Evolutionary conservation across 2,797 vertebrate species (phyloP).

Genomic region (Pipistrellus pipistrellus): DNA sequence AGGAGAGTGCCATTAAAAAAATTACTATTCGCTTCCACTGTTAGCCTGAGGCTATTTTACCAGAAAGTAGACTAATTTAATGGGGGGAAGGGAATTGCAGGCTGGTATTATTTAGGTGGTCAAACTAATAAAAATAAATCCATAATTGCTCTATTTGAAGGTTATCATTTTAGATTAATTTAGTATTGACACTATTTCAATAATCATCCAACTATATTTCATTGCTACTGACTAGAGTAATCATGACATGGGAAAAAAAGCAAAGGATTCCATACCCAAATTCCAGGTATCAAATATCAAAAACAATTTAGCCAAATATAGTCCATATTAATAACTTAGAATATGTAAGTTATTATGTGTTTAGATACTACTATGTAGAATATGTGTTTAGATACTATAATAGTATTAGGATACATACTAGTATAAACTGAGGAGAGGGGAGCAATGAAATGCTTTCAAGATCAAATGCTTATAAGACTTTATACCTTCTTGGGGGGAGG

Average conservation of each 20-base stretch:
- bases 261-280: background rate
- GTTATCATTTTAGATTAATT: conserved; percentile 54
- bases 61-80: conserved; percentile 24
- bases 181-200: conserved; percentile 63
- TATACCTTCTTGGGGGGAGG: conserved; percentile 98
- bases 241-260: conserved; percentile 1
- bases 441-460: conserved; percentile 31
- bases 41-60: background rate
- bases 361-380: conserved; percentile 20
- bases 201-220: conserved; percentile 45
- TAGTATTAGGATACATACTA: background rate
- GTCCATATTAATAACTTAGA: conserved; percentile 33
- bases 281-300: conserved; percentile 51
- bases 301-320: conserved; percentile 19
- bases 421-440: background rate
- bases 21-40: background rate
- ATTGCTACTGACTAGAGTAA: conserved; percentile 15
- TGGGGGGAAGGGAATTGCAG: background rate
- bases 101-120: background rate
- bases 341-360: no score
- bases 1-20: background rate
- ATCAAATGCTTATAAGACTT: background rate
- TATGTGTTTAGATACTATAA: conserved; percentile 16
- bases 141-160: background rate
- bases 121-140: conserved; percentile 52